phyloP scores from a whole-genome alignment of 2,113 vertebrate species.

The Platichthys stellatus region DNA sequence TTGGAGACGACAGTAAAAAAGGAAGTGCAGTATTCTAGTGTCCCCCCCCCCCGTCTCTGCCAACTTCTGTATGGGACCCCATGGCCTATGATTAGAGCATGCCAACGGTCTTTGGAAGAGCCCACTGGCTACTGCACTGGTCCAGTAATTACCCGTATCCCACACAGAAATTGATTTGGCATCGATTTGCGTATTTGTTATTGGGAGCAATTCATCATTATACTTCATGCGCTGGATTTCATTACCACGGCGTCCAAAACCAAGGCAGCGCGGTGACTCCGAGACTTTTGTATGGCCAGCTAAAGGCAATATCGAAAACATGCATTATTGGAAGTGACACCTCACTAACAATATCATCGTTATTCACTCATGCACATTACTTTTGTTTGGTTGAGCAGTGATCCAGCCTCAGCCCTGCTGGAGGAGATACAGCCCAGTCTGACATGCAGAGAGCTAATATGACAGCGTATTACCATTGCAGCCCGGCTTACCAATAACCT shows the following conservation, averaged over 20 bases:
- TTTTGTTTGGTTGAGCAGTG: conserved; percentile 70
- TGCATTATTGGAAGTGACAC: conserved; percentile 63
- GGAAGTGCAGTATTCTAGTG: conserved; percentile 9
- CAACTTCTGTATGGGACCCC: conserved; percentile 17
- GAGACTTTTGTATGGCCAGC: conserved; percentile 28
- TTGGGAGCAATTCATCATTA: conserved; percentile 40
- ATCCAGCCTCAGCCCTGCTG: conserved; percentile 51
- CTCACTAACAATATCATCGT: conserved; percentile 66
- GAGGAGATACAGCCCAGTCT: conserved; percentile 49
- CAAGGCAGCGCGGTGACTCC: conserved; percentile 9
- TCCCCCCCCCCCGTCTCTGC: neutral
- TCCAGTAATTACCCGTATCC: conserved; percentile 41
- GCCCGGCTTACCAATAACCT: conserved; percentile 52
- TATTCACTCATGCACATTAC: conserved; percentile 65
- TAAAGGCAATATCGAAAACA: conserved; percentile 48
- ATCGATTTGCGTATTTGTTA: conserved; percentile 29
- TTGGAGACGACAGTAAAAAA: neutral
- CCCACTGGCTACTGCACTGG: conserved; percentile 2
- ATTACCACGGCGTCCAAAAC: neutral
- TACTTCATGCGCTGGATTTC: conserved; percentile 10
- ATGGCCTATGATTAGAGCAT: conserved; percentile 17
- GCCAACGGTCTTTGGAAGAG: conserved; percentile 4
- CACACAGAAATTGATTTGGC: conserved; percentile 36
- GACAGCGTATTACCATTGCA: conserved; percentile 65
- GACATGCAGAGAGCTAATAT: conserved; percentile 59